Base-by-base conservation (phyloP, 1,140 invertebrate genomes). In the Propsilocerus akamusi region DNA sequence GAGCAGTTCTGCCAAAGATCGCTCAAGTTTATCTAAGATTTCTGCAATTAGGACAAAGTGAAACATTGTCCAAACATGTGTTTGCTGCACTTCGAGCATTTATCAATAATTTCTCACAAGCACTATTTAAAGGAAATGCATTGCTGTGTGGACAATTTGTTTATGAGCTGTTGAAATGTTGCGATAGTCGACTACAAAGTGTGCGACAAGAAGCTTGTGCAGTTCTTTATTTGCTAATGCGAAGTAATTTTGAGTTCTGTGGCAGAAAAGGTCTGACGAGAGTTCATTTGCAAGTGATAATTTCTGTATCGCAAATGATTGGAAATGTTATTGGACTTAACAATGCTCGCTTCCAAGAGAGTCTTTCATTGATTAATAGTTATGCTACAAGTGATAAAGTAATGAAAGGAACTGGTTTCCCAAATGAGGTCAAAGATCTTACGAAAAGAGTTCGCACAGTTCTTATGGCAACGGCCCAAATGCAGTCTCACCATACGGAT, bases 371-470 rank as follows among this genome's bases (percentile, higher is more conserved):
- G 6, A 91, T 95, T 56, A 94, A 94, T 60, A 92, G 85, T 59
- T 94, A 90, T 63, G 89, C 90, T 0, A 81, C 78, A 8, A 90
- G 84, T 53, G 91, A 95, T 64, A 92, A 92, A 70, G 86, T 81
- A 6, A 93, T 95, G 85, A 91, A 92, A 67, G 83, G 82, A 56
- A 87, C 85, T 50, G 81, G 80, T 25, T 88, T 94, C 64, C 83
- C 87, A 3, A 68, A 75, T 17, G 88, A 93, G 70, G 90, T 95
- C 0, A 87, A 91, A 59, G 91, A 96, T 64, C 68, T 97, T 26
- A 94, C 90, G 47, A 86, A 88, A 56, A 75, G 91, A 25, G 87
- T 96, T 12, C 75, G 90, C 49, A 96, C 90, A 0, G 91, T 97
- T 10, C 70, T 97, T 8, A 91, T 92, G 73, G 92, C 93, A 3